Percentiles rank a stretch among this genome's conserved stretches.
Evolutionary conservation across 2,113 vertebrate species (phyloP).

Genomic region (Hiodon alosoides): DNA sequence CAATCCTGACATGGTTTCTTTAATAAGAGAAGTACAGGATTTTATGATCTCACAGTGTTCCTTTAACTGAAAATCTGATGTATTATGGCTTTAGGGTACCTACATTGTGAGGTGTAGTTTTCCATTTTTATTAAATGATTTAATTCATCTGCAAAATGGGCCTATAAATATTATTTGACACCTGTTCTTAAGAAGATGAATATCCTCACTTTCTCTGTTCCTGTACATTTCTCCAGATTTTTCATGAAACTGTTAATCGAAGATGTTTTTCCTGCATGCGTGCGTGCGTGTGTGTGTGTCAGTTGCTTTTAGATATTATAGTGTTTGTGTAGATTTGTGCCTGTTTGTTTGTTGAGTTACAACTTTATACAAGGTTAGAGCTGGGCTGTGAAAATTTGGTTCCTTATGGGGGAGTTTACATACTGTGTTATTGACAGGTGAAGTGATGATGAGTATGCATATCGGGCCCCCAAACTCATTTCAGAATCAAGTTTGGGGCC

Average conservation of each 20-base stretch:
- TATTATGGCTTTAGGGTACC: slow-evolving; percentile 10
- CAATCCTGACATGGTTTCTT: neutral
- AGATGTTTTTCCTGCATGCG: neutral
- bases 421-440: too few relatives aligned
- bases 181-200: neutral
- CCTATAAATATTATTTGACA: slow-evolving; percentile 18
- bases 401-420: too few relatives aligned
- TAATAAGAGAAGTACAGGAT: neutral
- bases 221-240: neutral
- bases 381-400: too few relatives aligned
- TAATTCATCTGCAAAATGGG: slow-evolving; percentile 18
- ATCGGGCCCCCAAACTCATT: too few relatives aligned
- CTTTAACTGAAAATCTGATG: slow-evolving; percentile 2
- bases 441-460: too few relatives aligned
- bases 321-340: neutral
- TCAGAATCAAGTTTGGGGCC: too few relatives aligned
- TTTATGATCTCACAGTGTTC: slow-evolving; percentile 7
- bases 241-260: neutral
- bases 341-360: neutral
- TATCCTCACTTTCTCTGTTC: slow-evolving; percentile 11
- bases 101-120: slow-evolving; percentile 2
- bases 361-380: too few relatives aligned
- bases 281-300: slow-evolving; percentile 1
- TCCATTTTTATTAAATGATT: slow-evolving; percentile 18
- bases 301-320: neutral